phyloP scores from a whole-genome alignment of 2,888 invertebrate species.

The Hemithea aestivaria region DNA sequence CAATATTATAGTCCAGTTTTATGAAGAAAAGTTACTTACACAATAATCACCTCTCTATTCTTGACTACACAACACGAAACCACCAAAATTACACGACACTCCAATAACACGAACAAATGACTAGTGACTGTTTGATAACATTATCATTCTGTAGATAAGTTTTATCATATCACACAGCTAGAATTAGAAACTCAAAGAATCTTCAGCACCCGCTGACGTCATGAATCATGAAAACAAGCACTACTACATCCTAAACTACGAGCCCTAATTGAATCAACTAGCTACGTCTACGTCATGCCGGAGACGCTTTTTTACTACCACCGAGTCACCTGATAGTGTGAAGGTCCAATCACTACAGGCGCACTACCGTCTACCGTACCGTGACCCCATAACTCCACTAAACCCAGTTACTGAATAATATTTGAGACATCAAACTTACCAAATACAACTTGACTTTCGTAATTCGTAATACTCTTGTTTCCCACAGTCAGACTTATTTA shows the following conservation, averaged over 20 bases:
- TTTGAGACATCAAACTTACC: slow-evolving; percentile 68
- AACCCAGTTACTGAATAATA: slow-evolving; percentile 23
- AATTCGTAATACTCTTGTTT: slow-evolving; percentile 49
- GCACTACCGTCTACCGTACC: slow-evolving; percentile 23
- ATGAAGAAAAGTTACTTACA: slow-evolving; percentile 11
- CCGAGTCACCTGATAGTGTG: slow-evolving; percentile 25
- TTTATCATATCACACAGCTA: slow-evolving; percentile 64
- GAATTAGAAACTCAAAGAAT: slow-evolving; percentile 61
- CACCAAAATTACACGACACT: slow-evolving; percentile 11
- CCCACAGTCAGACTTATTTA: slow-evolving; percentile 51
- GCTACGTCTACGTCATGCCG: slow-evolving; percentile 38
- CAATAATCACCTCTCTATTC: slow-evolving; percentile 7
- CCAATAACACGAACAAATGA: slow-evolving; percentile 11
- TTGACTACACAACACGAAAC: slow-evolving; percentile 8
- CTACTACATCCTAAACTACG: slow-evolving; percentile 45
- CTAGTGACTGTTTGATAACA: slow-evolving; percentile 38
- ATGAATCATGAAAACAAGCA: slow-evolving; percentile 60
- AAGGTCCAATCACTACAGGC: slow-evolving; percentile 23
- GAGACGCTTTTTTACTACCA: slow-evolving; percentile 37
- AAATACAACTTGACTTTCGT: slow-evolving; percentile 50
- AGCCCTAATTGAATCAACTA: slow-evolving; percentile 45
- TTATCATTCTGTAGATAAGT: slow-evolving; percentile 55
- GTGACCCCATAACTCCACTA: slow-evolving; percentile 23
- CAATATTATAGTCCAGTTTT: too few relatives aligned
- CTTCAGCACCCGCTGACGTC: slow-evolving; percentile 52